phyloP scores from a whole-genome alignment of 1,140 invertebrate genomes.

The Plutomurus gul region DNA sequence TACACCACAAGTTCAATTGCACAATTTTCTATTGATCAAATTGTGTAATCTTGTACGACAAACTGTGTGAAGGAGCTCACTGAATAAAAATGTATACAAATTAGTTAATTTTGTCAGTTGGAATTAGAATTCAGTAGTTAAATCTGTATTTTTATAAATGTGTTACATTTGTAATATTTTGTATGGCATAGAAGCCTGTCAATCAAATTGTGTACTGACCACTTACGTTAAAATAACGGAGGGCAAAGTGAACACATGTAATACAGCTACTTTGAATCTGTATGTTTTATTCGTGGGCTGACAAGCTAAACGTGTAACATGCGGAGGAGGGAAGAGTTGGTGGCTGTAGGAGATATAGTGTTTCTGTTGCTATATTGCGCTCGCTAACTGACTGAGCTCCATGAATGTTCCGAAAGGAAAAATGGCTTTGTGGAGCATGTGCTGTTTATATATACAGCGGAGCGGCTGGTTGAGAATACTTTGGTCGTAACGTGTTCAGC shows the following conservation, averaged over 20 bases:
- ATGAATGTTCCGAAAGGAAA: conserved; percentile 36
- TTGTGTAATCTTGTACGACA: too few species aligned
- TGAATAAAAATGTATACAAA: too few species aligned
- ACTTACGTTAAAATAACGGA: neutral
- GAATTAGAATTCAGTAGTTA: too few species aligned
- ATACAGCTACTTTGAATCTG: conserved; percentile 7
- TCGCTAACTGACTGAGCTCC: neutral
- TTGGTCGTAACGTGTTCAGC: conserved; percentile 44
- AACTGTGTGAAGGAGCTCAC: too few species aligned
- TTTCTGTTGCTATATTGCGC: neutral
- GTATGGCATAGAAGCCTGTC: too few species aligned
- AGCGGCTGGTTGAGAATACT: conserved; percentile 39
- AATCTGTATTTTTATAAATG: too few species aligned
- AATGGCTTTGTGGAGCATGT: conserved; percentile 51
- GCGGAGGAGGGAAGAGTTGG: conserved; percentile 3
- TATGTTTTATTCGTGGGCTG: conserved; percentile 9
- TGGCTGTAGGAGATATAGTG: neutral
- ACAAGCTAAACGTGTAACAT: neutral
- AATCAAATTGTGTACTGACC: too few species aligned
- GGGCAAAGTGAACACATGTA: neutral
- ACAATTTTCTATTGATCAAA: too few species aligned
- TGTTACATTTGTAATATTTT: too few species aligned
- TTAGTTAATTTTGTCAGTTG: too few species aligned
- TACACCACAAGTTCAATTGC: too few species aligned
- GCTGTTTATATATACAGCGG: conserved; percentile 51